Conservation (phyloP, 2,797 vertebrate genomes). For the Peromyscus melanophrys region DNA sequence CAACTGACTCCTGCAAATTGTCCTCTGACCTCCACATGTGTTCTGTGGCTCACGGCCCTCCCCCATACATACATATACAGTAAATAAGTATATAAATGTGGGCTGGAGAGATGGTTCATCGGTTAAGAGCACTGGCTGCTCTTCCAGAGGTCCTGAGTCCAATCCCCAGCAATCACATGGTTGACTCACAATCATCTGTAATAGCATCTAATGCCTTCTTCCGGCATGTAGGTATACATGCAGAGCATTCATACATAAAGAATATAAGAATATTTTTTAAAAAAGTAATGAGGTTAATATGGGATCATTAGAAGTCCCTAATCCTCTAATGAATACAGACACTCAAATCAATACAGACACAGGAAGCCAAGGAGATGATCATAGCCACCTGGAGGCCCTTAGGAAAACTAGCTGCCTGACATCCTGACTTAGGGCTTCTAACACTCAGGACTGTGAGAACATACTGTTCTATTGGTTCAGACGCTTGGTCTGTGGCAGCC, state of each 20-base stretch:
- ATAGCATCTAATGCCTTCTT: too few species aligned
- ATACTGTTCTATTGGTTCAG: not conserved
- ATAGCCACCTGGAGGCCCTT: not conserved
- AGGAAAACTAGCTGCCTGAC: not conserved
- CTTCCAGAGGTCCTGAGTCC: too few species aligned
- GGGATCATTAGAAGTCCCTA: not conserved
- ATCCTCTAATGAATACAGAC: not conserved
- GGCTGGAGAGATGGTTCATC: too few species aligned
- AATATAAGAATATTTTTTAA: not conserved
- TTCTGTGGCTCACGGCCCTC: not conserved
- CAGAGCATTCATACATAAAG: too few species aligned
- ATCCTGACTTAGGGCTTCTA: not conserved
- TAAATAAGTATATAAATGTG: not conserved
- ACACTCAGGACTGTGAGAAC: not conserved
- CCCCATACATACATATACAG: not conserved
- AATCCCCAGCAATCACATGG: too few species aligned
- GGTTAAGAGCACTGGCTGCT: too few species aligned
- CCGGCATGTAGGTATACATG: too few species aligned
- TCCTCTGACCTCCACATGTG: not conserved
- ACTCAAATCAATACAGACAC: not conserved
- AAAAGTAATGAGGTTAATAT: not conserved
- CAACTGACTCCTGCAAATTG: not conserved
- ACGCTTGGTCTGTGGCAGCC: not conserved
- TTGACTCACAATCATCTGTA: too few species aligned
- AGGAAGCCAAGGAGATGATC: not conserved